A percentile compares a stretch with the other conserved stretches of the same genome.
Evolutionary conservation across 2,113 vertebrate genomes (phyloP).

Genomic region (Syngnathoides biaculeatus): DNA sequence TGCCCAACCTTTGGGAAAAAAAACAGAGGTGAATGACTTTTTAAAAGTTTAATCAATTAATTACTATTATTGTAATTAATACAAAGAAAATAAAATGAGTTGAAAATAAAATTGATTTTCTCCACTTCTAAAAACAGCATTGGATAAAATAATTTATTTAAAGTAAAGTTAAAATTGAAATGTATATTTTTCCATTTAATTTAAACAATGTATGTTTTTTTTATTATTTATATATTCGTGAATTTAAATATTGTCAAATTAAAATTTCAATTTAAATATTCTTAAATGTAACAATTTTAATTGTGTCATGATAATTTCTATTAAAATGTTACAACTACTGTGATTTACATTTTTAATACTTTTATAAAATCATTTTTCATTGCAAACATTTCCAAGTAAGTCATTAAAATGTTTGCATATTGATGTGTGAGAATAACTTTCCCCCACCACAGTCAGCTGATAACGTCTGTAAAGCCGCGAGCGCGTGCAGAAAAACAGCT

Average conservation of each 20-base stretch:
- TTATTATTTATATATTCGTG: too few relatives aligned
- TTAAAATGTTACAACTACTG: too few relatives aligned
- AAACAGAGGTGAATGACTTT: background rate
- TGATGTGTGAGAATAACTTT: conserved; percentile 1
- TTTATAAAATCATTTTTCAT: background rate
- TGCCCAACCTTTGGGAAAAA: conserved; percentile 31
- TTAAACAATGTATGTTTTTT: too few relatives aligned
- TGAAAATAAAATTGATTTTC: background rate
- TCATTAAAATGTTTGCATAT: background rate
- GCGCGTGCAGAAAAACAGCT: conserved; percentile 32
- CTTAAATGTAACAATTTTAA: too few relatives aligned
- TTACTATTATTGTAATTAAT: background rate
- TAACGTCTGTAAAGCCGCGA: conserved; percentile 37
- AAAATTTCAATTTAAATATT: too few relatives aligned
- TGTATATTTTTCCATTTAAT: background rate
- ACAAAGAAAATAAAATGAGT: background rate
- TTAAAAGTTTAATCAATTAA: background rate
- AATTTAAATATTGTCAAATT: too few relatives aligned
- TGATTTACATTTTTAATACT: too few relatives aligned
- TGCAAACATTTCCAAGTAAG: background rate
- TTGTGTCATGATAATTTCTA: too few relatives aligned
- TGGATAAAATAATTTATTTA: background rate
- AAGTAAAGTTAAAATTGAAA: background rate
- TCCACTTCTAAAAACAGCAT: background rate
- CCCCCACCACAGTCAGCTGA: conserved; percentile 37